Conservation (phyloP, 2,797 vertebrate genomes). For the Basileuterus tristriatus region DNA sequence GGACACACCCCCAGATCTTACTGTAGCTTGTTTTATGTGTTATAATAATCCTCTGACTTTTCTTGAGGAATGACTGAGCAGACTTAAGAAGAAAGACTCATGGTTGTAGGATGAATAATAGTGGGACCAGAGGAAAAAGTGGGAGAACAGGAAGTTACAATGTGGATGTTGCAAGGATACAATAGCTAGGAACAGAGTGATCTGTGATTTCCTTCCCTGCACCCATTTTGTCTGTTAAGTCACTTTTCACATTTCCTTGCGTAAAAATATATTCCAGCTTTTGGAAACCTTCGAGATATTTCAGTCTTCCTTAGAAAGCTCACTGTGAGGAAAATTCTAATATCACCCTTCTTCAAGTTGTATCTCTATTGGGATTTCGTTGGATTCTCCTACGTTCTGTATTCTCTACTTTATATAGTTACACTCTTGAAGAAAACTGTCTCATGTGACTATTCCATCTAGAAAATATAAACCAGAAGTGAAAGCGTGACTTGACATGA, state of each 20-base stretch:
- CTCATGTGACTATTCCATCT: neutral
- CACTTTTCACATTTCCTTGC: neutral
- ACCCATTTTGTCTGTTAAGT: neutral
- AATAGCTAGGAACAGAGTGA: neutral
- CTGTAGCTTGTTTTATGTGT: neutral
- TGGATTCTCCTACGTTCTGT: neutral
- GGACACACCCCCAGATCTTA: neutral
- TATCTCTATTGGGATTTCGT: neutral
- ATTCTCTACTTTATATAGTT: neutral
- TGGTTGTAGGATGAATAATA: neutral
- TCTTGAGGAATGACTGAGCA: neutral
- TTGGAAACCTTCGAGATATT: neutral
- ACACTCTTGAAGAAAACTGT: neutral
- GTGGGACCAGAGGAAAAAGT: neutral
- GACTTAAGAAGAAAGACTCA: neutral
- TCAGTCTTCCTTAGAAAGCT: neutral
- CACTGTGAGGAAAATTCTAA: neutral
- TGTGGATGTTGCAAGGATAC: neutral
- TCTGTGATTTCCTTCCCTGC: neutral
- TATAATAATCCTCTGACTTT: neutral
- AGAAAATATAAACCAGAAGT: neutral
- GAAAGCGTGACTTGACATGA: neutral
- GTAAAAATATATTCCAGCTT: neutral
- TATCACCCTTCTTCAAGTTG: neutral
- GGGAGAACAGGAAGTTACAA: neutral